Conservation (phyloP, 2,113 vertebrate species). For the Hippocampus abdominalis region DNA sequence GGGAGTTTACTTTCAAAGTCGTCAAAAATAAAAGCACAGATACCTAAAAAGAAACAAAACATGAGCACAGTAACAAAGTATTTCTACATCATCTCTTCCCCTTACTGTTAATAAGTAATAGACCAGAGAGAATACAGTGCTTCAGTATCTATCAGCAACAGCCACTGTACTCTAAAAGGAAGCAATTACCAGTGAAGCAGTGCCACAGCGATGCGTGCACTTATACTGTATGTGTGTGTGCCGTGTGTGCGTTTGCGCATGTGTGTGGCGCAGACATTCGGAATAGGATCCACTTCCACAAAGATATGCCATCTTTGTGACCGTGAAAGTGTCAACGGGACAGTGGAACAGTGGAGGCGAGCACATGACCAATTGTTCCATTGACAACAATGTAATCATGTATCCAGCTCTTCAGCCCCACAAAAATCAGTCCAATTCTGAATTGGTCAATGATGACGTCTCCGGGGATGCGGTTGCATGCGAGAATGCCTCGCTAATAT, state of each 20-base stretch:
- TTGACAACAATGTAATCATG: constrained; percentile 19
- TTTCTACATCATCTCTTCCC: background rate
- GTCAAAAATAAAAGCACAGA: background rate
- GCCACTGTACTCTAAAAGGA: constrained; percentile 55
- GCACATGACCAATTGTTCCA: constrained; percentile 45
- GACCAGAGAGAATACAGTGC: constrained; percentile 39
- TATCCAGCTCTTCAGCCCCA: constrained; percentile 17
- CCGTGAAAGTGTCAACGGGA: constrained; percentile 36
- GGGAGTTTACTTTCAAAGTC: background rate
- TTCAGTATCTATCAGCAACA: constrained; percentile 53
- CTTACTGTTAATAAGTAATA: background rate
- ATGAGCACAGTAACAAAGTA: background rate
- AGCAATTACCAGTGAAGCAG: constrained; percentile 53
- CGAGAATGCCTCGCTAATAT: constrained; percentile 36
- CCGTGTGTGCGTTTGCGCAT: constrained; percentile 20
- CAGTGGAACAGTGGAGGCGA: constrained; percentile 26
- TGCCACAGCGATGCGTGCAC: constrained; percentile 4
- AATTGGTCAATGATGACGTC: constrained; percentile 30
- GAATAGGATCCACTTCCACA: constrained; percentile 35
- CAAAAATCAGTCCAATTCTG: constrained; percentile 40
- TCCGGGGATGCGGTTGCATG: constrained; percentile 12
- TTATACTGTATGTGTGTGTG: background rate
- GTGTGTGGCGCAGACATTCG: constrained; percentile 12
- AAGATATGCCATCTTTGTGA: constrained; percentile 43
- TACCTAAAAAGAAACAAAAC: background rate